Evolutionary conservation across 92 coral and sea anemone genomes (phyloP), one percentile per base, ranked within the genome.

Genomic region (Zoanthus sansibaricus): DNA sequence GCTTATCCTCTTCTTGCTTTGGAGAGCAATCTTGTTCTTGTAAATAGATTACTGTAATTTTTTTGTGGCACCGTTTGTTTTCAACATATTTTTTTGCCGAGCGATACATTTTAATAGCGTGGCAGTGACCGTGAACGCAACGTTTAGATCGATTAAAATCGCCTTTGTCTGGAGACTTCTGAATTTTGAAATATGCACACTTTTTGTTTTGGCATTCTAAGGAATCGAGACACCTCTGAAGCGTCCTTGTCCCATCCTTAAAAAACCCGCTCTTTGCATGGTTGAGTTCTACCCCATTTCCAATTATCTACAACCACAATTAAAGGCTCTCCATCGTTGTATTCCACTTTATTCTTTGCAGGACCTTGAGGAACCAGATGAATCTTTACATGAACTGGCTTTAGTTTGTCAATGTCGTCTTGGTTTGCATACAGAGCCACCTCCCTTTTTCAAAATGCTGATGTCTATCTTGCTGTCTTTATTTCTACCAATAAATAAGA

Each of bases 1-100:
- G 87, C 33, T 82, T 88, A 15, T 58, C 61, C 14, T 88, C 77
- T 13, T n/a, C 73, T 33, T 42, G 74, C 44, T 72, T 45, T 72
- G 91, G 83, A 69, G 83, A 16, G 90, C 89, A 88, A 48, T 84
- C 78, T 49, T 91, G 94, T 15, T 9, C 73, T 45, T 84, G 90
- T 21, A 91, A 55, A 54, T 88, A 91, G 21, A 91, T 84, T 37
- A 91, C 89, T 71, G 51, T 80, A 83, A 88, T 88, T 25, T 77
- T 49, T 78, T 87, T 56, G n/a, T 91, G 94, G 72, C 91, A 91
- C 14, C 91, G 76, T 72, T 91, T 89, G 18, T 78, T 88, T 48
- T 88, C 89, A 0, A 91, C 83, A 59, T 46, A 86, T 68, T 87
- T 91, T 33, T 91, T 47, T 54, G 89, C 89, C 7, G 89, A 59